phyloP scores from a whole-genome alignment of 2,888 invertebrate species.

The Epinotia nisella region DNA sequence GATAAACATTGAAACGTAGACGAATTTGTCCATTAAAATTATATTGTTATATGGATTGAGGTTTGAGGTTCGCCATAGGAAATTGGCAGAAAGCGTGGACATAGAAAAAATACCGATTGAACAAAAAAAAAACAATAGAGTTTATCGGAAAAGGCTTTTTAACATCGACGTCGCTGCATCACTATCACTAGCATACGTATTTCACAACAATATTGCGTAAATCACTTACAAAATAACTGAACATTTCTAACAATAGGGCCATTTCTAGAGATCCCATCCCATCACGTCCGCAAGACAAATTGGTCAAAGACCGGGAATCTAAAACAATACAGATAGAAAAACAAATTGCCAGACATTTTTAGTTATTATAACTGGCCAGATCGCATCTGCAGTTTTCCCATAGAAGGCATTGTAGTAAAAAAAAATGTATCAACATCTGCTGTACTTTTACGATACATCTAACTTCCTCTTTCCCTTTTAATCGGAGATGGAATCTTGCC shows the following conservation, averaged over 20 bases:
- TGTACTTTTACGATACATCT: conserved; percentile 27
- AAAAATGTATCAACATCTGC: conserved; percentile 34
- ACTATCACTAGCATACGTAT: conserved; percentile 1
- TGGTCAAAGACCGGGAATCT: conserved; percentile 41
- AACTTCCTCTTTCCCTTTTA: conserved; percentile 30
- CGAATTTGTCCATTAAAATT: no score
- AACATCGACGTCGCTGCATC: conserved; percentile 11
- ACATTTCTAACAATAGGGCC: conserved; percentile 41
- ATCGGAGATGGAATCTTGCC: conserved; percentile 11
- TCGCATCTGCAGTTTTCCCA: conserved; percentile 40
- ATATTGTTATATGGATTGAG: no score
- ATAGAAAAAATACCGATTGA: background rate
- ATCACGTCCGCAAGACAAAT: conserved; percentile 41
- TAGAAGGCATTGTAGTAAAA: conserved; percentile 36
- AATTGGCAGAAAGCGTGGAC: conserved; percentile 11
- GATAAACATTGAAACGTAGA: no score
- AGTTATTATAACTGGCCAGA: conserved; percentile 34
- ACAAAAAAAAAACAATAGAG: no score
- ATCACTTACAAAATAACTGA: conserved; percentile 25
- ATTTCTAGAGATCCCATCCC: conserved; percentile 44
- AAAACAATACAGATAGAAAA: conserved; percentile 44
- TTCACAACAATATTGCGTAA: conserved; percentile 31
- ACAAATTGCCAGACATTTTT: conserved; percentile 44
- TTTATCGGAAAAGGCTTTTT: background rate
- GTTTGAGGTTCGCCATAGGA: no score